Evolutionary conservation across 1,140 invertebrate species (phyloP), one percentile per base, ranked within the genome.

Genomic region (Meloidogyne exigua): DNA sequence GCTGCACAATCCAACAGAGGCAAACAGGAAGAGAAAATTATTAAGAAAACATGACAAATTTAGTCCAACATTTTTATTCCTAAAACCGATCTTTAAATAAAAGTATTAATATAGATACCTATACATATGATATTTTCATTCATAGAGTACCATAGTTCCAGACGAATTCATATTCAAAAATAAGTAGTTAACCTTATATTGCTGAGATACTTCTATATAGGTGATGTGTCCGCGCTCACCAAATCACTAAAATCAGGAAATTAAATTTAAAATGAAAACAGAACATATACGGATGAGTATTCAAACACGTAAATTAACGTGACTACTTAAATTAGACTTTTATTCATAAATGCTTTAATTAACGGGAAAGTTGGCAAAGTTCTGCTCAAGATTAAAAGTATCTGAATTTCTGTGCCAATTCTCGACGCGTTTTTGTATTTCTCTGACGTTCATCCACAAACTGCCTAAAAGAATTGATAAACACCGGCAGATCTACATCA

Each of bases 391-490:
- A 5, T 76, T 73, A 77, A 68, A 79, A 68, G 57, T 79, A 79
- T 39, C 77, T 69, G 57, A 79, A 80, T 26, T 63, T 63, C 21
- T 70, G 75, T 21, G 57, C 65, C 78, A 73, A 80, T 73, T 79
- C 77, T 36, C 39, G 44, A 32, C 69, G 66, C n/a, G 76, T 79
- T 64, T 65, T 72, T 44, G 78, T 72, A 32, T 44, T 70, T 25
- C 66, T 18, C 62, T 80, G 44, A 57, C 75, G 76, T 18, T 72
- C 63, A 78, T 81, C 80, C 78, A 82, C 85, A 25, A 82, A 82
- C 49, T 81, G 74, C 44, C 82, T 83, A 80, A 82, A 82, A n/a
- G 81, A 82, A 39, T 69, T 57, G 18, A 82, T 68, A 44, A 82
- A 69, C 13, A 80, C 62, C 12, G 82, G 81, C 68, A 82, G 25